Conservation (phyloP, 2,113 vertebrate species). For the Fulmarus glacialis region DNA sequence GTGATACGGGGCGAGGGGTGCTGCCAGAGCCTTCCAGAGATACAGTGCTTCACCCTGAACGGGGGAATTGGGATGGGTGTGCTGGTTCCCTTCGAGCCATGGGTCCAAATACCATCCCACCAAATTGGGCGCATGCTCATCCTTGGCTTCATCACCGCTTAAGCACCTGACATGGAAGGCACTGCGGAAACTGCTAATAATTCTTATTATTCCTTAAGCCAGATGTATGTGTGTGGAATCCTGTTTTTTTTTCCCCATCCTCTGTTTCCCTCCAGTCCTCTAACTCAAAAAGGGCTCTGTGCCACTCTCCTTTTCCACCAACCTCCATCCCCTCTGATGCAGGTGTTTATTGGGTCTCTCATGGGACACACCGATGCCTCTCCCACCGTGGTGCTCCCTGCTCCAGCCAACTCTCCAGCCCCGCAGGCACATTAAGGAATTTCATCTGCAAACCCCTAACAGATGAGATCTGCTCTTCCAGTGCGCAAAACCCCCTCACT, state of each 20-base stretch:
- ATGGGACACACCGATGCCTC: rapidly evolving
- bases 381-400: not conserved
- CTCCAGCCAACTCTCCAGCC: not conserved
- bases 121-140: not conserved
- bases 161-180: not conserved
- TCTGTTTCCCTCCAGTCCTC: not conserved
- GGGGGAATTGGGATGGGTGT: not conserved
- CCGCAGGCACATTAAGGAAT: not conserved
- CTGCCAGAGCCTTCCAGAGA: not conserved
- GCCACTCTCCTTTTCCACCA: rapidly evolving
- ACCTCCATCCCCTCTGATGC: not conserved
- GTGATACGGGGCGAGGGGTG: rapidly evolving
- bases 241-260: not conserved
- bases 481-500: not conserved
- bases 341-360: not conserved
- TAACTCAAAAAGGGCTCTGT: not conserved
- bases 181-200: not conserved
- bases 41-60: rapidly evolving
- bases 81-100: rapidly evolving
- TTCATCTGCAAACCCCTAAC: not conserved
- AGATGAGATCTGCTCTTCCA: rapidly evolving
- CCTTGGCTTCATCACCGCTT: not conserved
- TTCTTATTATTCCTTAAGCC: not conserved
- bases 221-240: not conserved
- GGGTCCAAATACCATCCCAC: not conserved